These are phyloP conservation scores for Nothobranchius furzeri DNA, from an alignment of 2,113 vertebrate species.

Conservation along the genomic window DNA sequence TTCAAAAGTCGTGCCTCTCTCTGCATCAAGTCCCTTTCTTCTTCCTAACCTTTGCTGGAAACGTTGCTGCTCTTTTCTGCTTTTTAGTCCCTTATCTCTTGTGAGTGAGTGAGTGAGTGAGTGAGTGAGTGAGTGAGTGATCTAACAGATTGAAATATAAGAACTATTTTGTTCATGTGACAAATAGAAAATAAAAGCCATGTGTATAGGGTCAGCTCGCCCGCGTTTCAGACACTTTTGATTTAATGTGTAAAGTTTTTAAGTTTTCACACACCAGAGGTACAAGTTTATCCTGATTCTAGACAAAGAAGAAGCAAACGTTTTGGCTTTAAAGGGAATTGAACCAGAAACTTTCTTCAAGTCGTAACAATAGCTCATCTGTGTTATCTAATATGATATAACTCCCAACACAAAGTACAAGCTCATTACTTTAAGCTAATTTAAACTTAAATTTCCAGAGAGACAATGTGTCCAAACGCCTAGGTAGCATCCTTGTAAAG, in stretches of 20 bases:
- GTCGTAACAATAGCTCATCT: background rate
- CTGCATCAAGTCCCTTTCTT: constrained; percentile 32
- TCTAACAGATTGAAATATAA: background rate
- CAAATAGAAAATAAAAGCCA: constrained; percentile 62
- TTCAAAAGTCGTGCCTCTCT: constrained; percentile 71
- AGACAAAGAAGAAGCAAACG: background rate
- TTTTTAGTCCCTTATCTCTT: constrained; percentile 15
- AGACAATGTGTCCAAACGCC: too few relatives aligned
- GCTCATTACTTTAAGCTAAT: too few relatives aligned
- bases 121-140: constrained; percentile 6
- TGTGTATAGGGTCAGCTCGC: constrained; percentile 44
- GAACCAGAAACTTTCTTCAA: background rate
- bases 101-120: constrained; percentile 13
- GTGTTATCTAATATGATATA: background rate
- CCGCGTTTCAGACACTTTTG: constrained; percentile 6
- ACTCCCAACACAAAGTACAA: too few relatives aligned
- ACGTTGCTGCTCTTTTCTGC: constrained; percentile 52
- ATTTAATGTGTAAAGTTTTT: background rate
- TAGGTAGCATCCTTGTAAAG: too few relatives aligned
- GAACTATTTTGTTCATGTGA: constrained; percentile 15
- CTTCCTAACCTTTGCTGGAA: constrained; percentile 57
- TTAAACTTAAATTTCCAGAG: too few relatives aligned
- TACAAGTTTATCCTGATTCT: constrained; percentile 6
- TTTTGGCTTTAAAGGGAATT: background rate
- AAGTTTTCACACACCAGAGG: background rate